Evolutionary conservation across 2,888 invertebrate species (phyloP), one percentile per base, ranked within the genome.

Genomic region (Oscheius sp.): DNA sequence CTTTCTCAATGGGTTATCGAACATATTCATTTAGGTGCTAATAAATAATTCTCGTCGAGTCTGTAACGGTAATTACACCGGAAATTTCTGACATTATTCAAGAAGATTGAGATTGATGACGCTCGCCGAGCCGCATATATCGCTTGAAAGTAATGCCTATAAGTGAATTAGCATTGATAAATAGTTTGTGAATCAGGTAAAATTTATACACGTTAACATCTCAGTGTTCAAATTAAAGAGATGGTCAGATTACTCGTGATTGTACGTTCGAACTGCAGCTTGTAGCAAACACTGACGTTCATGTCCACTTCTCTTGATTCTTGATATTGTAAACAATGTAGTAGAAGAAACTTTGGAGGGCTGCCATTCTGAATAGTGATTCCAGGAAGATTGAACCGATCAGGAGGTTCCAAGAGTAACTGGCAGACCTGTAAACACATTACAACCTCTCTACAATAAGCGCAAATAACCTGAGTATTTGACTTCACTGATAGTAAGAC

Each of bases 271-370:
- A 50, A 72, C n/a, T 72, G 51, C 37, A 72, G 42, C 13, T 48
- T 62, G 55, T 62, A 72, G 29, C 51, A 72, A 10, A 72, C 42
- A 13, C 60, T 60, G 33, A 72, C 51, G 11, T 72, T 59, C 51
- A 72, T 60, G 11, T 72, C 72, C 10, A 72, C 62, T 42, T 70
- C 70, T 70, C 58, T 42, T 10, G 55, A 53, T 29, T 68, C 68
- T n/a, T 53, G 68, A 35, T 53, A 37, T 21, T 68, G 68, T n/a
- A 55, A 35, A 42, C 53, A 55, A n/a, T 55, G 53, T 2, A 53
- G 42, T 11, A 68, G 13, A 7, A 53, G 68, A 35, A 68, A 37
- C 21, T 68, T 55, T 13, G 68, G 42, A 1, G 42, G 68, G n/a
- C 13, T n/a, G 29, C 68, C 68, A n/a, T 68, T 68, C 1, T 37